Evolutionary conservation across 2,888 invertebrate species (phyloP).

Genomic region (Rhabditophanes sp.): DNA sequence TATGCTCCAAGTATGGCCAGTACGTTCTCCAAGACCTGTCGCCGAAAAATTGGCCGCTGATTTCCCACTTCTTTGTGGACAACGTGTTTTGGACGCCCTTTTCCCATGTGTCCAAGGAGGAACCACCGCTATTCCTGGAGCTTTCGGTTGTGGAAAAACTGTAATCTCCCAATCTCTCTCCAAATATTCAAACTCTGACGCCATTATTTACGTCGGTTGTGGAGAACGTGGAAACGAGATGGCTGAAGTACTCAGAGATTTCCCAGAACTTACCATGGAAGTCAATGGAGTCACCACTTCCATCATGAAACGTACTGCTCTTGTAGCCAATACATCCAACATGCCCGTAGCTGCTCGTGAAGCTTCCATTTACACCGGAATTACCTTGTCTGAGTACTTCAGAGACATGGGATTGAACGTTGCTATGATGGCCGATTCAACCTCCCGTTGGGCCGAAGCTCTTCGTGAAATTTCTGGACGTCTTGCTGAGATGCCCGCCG

Average conservation of each 20-base stretch:
- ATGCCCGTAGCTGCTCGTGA: constrained; percentile 99
- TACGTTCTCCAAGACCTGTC: constrained; percentile 81
- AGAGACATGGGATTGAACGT: constrained; percentile 89
- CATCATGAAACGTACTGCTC: constrained; percentile 94
- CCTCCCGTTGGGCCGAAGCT: constrained; percentile 97
- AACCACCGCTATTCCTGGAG: constrained; percentile 61
- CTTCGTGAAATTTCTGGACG: constrained; percentile 94
- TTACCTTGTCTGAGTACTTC: constrained; percentile 75
- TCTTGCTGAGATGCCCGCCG: constrained; percentile 98
- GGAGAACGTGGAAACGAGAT: constrained; percentile 98
- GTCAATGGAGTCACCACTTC: constrained; percentile 59
- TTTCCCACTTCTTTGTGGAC: constrained; percentile 86
- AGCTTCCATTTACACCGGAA: constrained; percentile 88
- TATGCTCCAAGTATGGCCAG: constrained; percentile 67
- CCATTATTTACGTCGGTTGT: constrained; percentile 94
- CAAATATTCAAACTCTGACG: constrained; percentile 95
- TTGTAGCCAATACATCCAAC: constrained; percentile 97
- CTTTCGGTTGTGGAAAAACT: constrained; percentile 98
- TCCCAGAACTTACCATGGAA: constrained; percentile 57
- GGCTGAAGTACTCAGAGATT: constrained; percentile 86
- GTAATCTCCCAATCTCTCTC: constrained; percentile 95
- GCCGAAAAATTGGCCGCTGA: constrained; percentile 94
- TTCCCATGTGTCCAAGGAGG: constrained; percentile 62
- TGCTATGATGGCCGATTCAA: constrained; percentile 99
- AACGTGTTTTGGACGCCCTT: constrained; percentile 83